Evolutionary conservation across 2,888 invertebrate species (phyloP).

Genomic region (Cyclophora albipunctata): DNA sequence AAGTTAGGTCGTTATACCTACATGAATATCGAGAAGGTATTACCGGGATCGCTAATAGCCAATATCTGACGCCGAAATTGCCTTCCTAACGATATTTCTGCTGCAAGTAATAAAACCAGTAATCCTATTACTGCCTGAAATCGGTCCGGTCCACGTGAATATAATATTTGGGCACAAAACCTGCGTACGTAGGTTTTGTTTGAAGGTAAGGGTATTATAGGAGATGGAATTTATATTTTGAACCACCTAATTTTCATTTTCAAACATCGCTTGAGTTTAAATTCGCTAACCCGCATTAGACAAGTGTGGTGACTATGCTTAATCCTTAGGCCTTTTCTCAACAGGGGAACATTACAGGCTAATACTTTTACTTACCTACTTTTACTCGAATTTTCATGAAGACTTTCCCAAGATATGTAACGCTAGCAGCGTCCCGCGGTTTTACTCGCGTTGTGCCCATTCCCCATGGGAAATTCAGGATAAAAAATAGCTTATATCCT

Average conservation of each 20-base stretch:
- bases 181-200: not conserved
- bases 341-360: too few species aligned
- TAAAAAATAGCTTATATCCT: too few species aligned
- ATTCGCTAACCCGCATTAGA: too few species aligned
- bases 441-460: too few species aligned
- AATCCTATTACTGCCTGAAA: conserved; percentile 60
- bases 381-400: too few species aligned
- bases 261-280: not conserved
- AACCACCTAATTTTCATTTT: not conserved
- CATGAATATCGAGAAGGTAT: conserved; percentile 64
- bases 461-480: too few species aligned
- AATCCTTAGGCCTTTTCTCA: too few species aligned
- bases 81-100: conserved; percentile 71
- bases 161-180: conserved; percentile 28
- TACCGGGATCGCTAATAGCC: conserved; percentile 67
- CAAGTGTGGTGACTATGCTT: too few species aligned
- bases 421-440: too few species aligned
- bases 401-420: too few species aligned
- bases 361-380: too few species aligned
- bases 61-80: conserved; percentile 72
- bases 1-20: conserved; percentile 45
- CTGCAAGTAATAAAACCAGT: conserved; percentile 67
- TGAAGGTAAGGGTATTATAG: not conserved
- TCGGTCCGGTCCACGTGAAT: conserved; percentile 47
- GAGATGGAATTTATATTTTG: too few species aligned